phyloP scores from a whole-genome alignment of 2,113 vertebrate species.

The Datnioides undecimradiatus region DNA sequence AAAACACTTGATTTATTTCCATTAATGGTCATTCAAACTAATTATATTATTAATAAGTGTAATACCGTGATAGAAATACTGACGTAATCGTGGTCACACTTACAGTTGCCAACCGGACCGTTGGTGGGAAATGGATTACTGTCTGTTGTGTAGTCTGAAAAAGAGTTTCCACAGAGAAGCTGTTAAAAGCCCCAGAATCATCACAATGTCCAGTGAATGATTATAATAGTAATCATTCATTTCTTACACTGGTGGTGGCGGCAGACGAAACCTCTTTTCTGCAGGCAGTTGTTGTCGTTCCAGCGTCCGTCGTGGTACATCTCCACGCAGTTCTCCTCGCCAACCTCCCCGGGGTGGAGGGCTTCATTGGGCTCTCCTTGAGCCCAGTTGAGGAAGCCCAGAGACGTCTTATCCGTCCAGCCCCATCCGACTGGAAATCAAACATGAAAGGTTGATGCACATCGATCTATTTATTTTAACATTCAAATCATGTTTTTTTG shows the following conservation, averaged over 20 bases:
- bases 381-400: slow-evolving; percentile 85
- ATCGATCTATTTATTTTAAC: neutral
- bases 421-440: slow-evolving; percentile 78
- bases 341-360: slow-evolving; percentile 72
- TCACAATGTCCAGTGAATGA: neutral
- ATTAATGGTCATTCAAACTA: no score
- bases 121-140: slow-evolving; percentile 73
- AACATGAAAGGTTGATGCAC: neutral
- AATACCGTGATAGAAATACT: no score
- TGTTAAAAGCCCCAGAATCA: slow-evolving; percentile 5
- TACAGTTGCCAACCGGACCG: slow-evolving; percentile 48
- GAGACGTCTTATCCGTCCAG: slow-evolving; percentile 79
- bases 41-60: no score
- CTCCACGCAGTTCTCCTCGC: slow-evolving; percentile 83
- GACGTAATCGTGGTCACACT: no score
- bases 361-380: slow-evolving; percentile 77
- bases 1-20: no score
- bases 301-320: slow-evolving; percentile 83
- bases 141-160: slow-evolving; percentile 78
- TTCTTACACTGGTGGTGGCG: slow-evolving; percentile 79
- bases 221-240: neutral
- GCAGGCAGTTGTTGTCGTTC: slow-evolving; percentile 85
- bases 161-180: neutral
- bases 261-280: slow-evolving; percentile 82
- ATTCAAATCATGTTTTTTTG: neutral